phyloP scores from a whole-genome alignment of 2,888 invertebrate genomes.

The Furcula furcula region DNA sequence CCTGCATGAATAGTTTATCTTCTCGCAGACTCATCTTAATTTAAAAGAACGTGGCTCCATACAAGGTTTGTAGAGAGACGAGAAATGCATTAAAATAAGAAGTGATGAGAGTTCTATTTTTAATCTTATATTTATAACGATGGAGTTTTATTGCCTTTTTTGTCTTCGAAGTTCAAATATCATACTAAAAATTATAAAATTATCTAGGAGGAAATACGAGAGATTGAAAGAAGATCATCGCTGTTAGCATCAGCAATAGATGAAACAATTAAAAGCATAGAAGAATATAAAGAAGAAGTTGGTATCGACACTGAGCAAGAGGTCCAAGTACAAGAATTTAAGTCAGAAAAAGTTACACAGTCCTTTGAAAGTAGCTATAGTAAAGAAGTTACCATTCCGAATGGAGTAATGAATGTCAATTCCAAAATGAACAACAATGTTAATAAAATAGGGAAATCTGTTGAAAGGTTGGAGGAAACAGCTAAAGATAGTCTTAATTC shows the following conservation, averaged over 20 bases:
- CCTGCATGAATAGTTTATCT: too few relatives aligned
- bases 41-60: too few relatives aligned
- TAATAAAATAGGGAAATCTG: constrained; percentile 14
- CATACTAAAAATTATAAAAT: constrained; percentile 5
- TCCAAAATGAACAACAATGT: constrained; percentile 10
- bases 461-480: constrained; percentile 1
- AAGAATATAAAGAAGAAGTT: constrained; percentile 70
- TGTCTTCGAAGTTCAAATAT: too few relatives aligned
- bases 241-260: constrained; percentile 70
- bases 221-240: constrained; percentile 65
- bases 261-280: constrained; percentile 67
- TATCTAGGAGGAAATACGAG: constrained; percentile 64
- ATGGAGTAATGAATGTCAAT: background rate
- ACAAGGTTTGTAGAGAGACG: too few relatives aligned
- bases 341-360: background rate
- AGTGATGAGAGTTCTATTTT: too few relatives aligned
- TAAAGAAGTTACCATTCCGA: background rate
- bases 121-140: too few relatives aligned
- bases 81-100: too few relatives aligned
- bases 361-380: constrained; percentile 2
- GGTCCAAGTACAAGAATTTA: constrained; percentile 10
- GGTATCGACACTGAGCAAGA: constrained; percentile 48
- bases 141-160: too few relatives aligned
- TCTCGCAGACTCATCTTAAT: too few relatives aligned
- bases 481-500: background rate